Conservation (phyloP, 1,140 invertebrate genomes). For the Drosophila kohkoa region DNA sequence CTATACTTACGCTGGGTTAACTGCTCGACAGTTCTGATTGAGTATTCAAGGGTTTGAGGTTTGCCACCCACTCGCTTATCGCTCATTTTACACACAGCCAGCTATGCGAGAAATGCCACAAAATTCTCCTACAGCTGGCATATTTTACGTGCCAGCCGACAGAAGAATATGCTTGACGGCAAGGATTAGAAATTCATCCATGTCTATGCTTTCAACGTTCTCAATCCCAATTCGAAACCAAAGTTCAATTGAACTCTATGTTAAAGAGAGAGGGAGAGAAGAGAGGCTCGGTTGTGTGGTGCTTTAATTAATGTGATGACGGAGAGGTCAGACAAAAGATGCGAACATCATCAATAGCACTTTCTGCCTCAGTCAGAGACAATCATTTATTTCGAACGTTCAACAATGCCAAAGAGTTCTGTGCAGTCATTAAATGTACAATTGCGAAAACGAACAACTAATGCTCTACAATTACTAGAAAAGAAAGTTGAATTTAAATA, state of each 20-base stretch:
- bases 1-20: constrained; percentile 1
- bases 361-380: constrained; percentile 9
- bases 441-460: background rate
- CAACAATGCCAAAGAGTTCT: background rate
- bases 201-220: background rate
- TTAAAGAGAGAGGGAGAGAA: background rate
- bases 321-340: constrained; percentile 24
- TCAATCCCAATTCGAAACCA: background rate
- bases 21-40: constrained; percentile 7
- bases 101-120: constrained; percentile 74
- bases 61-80: constrained; percentile 56
- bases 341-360: constrained; percentile 19
- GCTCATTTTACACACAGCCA: constrained; percentile 80
- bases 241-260: constrained; percentile 26
- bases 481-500: background rate
- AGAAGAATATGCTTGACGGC: constrained; percentile 49
- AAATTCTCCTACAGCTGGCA: constrained; percentile 72
- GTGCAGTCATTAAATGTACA: background rate
- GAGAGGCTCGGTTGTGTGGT: background rate
- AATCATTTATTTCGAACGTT: constrained; percentile 44
- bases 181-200: constrained; percentile 62
- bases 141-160: constrained; percentile 70
- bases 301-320: constrained; percentile 34
- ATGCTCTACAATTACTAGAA: background rate
- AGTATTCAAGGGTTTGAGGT: background rate